These are phyloP conservation scores for Sylvia borin DNA, from an alignment of 2,797 vertebrate genomes.

Conservation along the genomic window DNA sequence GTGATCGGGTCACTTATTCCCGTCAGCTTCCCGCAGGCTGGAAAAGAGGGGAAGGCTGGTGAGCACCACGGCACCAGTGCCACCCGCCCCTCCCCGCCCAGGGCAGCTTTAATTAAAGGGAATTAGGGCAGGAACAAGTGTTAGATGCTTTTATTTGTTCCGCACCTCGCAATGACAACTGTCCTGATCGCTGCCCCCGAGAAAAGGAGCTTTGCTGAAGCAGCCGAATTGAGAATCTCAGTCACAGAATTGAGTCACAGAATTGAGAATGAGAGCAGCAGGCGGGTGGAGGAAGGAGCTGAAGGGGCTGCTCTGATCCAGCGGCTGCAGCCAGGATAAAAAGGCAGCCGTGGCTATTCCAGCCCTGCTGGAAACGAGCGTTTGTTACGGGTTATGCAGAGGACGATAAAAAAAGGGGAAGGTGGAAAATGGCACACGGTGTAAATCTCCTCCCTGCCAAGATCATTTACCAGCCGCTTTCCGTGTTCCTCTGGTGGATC, in stretches of 20 bases:
- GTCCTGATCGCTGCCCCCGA: background rate
- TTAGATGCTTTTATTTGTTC: background rate
- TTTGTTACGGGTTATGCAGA: background rate
- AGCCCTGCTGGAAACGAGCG: background rate
- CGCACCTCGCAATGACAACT: background rate
- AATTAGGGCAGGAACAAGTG: background rate
- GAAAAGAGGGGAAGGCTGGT: slow-evolving; percentile 67
- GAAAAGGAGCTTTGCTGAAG: background rate
- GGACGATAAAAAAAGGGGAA: background rate
- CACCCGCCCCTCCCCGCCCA: background rate
- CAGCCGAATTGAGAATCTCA: background rate
- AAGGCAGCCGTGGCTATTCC: background rate
- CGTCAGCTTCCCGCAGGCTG: slow-evolving; percentile 96
- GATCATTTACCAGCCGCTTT: background rate
- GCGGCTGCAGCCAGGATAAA: background rate
- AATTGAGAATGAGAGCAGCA: background rate
- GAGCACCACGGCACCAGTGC: background rate
- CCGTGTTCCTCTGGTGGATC: background rate
- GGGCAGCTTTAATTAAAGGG: background rate
- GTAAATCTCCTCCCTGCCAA: background rate
- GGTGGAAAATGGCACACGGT: background rate
- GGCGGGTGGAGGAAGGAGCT: background rate
- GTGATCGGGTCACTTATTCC: slow-evolving; percentile 94
- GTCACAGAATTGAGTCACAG: background rate
- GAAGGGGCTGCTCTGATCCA: background rate